These are phyloP conservation scores for Bubo scandiacus DNA, from an alignment of 2,113 vertebrate species.

Conservation along the genomic window DNA sequence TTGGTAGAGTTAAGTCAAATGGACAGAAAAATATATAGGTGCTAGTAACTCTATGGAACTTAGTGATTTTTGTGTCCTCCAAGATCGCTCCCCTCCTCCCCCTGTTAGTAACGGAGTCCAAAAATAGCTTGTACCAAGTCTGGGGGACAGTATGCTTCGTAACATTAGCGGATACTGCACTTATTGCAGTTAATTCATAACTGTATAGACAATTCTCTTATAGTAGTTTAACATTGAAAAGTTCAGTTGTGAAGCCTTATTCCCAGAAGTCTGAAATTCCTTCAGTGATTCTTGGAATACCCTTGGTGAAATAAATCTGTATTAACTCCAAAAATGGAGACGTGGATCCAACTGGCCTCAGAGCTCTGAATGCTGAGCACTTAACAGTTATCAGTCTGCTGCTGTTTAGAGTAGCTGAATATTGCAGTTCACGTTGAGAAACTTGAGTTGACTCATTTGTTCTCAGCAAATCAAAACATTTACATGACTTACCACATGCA, in stretches of 20 bases:
- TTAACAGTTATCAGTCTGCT: background rate
- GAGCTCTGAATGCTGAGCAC: background rate
- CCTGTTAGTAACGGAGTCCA: background rate
- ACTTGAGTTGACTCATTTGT: background rate
- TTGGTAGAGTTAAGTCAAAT: background rate
- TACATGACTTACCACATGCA: background rate
- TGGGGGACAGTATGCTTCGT: background rate
- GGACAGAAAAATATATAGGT: background rate
- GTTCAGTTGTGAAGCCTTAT: background rate
- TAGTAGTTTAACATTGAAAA: background rate
- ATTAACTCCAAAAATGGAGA: background rate
- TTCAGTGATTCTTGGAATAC: background rate
- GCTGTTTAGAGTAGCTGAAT: background rate
- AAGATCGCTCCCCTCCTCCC: background rate
- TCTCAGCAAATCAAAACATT: background rate
- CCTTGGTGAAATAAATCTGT: background rate
- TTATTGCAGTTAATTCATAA: background rate
- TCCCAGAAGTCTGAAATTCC: background rate
- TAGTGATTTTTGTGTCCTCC: background rate
- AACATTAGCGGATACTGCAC: background rate
- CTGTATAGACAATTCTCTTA: background rate
- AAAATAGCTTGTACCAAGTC: background rate
- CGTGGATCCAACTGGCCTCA: fast-evolving
- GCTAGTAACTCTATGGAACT: background rate
- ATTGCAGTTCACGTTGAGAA: background rate